A percentile compares a stretch with the other conserved stretches of the same genome.
Evolutionary conservation across 2,113 vertebrate genomes (phyloP).

Genomic region (Toxostoma redivivum): DNA sequence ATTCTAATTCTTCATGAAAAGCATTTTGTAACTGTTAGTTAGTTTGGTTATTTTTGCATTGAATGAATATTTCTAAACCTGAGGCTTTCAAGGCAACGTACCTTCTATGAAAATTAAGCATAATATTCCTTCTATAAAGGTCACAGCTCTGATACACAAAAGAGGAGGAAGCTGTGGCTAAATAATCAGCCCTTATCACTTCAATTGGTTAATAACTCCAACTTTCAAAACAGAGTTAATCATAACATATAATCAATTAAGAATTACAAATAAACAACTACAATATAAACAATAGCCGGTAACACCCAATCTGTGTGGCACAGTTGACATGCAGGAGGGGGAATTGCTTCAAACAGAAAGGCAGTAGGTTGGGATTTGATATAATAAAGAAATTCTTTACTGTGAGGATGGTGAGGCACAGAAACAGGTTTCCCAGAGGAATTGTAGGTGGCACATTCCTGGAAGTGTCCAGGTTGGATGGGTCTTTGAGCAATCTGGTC

Average conservation of each 20-base stretch:
- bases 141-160: neutral
- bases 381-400: neutral
- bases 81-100: neutral
- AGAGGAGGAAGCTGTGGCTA: neutral
- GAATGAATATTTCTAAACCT: neutral
- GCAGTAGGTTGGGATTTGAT: neutral
- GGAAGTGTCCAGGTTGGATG: too few relatives aligned
- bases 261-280: neutral
- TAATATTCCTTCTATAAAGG: neutral
- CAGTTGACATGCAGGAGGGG: neutral
- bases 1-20: neutral
- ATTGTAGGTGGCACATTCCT: rapidly evolving
- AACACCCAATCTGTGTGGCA: neutral
- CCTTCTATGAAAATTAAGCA: neutral
- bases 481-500: neutral
- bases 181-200: neutral
- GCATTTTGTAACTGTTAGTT: neutral
- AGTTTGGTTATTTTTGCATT: neutral
- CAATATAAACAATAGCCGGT: neutral
- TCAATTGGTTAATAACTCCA: neutral
- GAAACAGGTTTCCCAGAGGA: neutral
- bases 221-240: neutral
- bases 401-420: rapidly evolving
- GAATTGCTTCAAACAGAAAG: neutral
- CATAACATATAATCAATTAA: neutral